Base-by-base conservation (phyloP, 2,888 invertebrate genomes). In the Agriopis marginaria region DNA sequence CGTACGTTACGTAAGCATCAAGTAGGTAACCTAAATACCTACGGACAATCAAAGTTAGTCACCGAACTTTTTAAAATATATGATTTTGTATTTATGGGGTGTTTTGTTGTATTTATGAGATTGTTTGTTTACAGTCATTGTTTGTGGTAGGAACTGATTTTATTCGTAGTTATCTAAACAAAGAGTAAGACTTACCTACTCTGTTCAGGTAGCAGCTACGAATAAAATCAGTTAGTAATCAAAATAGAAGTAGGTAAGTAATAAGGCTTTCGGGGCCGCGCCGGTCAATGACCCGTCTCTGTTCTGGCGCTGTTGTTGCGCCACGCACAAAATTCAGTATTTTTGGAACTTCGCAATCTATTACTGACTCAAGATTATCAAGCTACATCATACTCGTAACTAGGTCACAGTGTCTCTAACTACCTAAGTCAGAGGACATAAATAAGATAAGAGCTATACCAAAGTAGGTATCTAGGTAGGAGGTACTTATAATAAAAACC, bases 211-310 rank as follows among this genome's bases (percentile, higher is more conserved):
- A 23, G 17, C 17, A 23, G 17, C 17, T 23, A 2, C 17, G 17
- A 23, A 23, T 23, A 23, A 23, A 23, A 23, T 23, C 17, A 23
- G 17, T 23, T 23, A 23, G 32, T 32, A 32, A 44, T 32, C 51
- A 10, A 32, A 51, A 56, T 39, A 40, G 32, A 68, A 45, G 51
- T 60, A 68, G 40, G 51, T 60, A 49, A 45, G 51, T 60, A 49
- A 32, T 64, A 59, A 71, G 59, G 63, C 66, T 68, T 66, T 55
- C 49, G 42, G 44, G 63, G 32, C 17, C 17, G 10, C 32, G 12
- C 23, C 60, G 68, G 68, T 64, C 60, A 64, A 50, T n/a, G 64
- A 60, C 68, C 63, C 12, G 7, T 3, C 12, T 32, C 49, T 53
- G 54, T 63, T 53, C 17, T 23, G 44, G 32, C 10, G 44, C 47